These are phyloP conservation scores for Leptonema lineaticorne DNA, from an alignment of 1,140 invertebrate species.

Conservation along the genomic window DNA sequence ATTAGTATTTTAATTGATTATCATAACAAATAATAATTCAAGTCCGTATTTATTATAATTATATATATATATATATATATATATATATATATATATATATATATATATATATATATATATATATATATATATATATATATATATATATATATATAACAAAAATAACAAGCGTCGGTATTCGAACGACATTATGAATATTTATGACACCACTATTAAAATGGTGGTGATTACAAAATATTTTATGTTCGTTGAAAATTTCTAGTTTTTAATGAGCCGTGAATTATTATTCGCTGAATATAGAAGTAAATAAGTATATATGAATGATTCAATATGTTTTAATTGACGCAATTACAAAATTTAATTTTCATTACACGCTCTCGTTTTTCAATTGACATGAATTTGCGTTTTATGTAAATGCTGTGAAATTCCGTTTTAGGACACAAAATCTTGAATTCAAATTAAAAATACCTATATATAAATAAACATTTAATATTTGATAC, in stretches of 20 bases:
- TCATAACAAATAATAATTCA: too few relatives aligned
- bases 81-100: background rate
- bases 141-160: background rate
- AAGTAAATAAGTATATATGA: background rate
- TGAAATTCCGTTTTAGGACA: too few relatives aligned
- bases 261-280: background rate
- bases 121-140: background rate
- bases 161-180: too few relatives aligned
- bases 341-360: background rate
- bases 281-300: background rate
- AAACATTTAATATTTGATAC: too few relatives aligned
- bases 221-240: background rate
- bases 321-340: background rate
- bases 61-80: background rate
- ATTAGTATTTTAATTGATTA: too few relatives aligned
- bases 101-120: background rate
- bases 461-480: too few relatives aligned
- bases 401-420: too few relatives aligned
- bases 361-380: background rate
- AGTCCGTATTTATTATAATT: background rate
- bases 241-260: background rate
- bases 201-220: background rate
- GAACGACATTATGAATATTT: constrained; percentile 2
- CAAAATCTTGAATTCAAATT: too few relatives aligned
- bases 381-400: background rate